Evolutionary conservation across 2,797 vertebrate species (phyloP).

Genomic region (Artibeus lituratus): DNA sequence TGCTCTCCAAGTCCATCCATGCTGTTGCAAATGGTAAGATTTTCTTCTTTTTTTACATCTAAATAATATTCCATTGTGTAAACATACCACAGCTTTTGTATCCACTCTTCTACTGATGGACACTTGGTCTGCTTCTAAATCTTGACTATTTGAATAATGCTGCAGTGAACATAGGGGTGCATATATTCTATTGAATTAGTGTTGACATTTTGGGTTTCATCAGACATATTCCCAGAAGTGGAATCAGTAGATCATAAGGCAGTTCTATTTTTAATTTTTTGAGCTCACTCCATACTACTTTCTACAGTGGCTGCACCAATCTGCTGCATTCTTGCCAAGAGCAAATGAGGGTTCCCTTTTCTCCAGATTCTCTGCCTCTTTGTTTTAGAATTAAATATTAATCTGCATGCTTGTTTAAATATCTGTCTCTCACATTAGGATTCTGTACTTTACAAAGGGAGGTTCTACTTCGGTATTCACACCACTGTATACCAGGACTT

Average conservation of each 20-base stretch:
- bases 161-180: not conserved
- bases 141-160: too few relatives aligned
- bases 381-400: not conserved
- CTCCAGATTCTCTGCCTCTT: not conserved
- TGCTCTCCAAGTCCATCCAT: not conserved
- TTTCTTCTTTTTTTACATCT: not conserved
- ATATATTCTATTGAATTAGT: not conserved
- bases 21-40: not conserved
- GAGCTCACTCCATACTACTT: not conserved
- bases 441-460: not conserved
- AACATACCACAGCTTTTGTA: too few relatives aligned
- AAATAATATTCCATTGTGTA: too few relatives aligned
- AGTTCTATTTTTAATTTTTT: not conserved
- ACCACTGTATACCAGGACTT: not conserved
- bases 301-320: not conserved
- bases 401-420: not conserved
- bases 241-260: not conserved
- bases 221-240: not conserved
- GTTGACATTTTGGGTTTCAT: not conserved
- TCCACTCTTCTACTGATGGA: too few relatives aligned
- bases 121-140: too few relatives aligned
- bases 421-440: not conserved
- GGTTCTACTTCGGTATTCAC: too few relatives aligned
- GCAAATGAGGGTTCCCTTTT: not conserved
- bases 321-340: not conserved